Evolutionary conservation across 2,113 vertebrate genomes (phyloP).

Genomic region (Hyla sarda): DNA sequence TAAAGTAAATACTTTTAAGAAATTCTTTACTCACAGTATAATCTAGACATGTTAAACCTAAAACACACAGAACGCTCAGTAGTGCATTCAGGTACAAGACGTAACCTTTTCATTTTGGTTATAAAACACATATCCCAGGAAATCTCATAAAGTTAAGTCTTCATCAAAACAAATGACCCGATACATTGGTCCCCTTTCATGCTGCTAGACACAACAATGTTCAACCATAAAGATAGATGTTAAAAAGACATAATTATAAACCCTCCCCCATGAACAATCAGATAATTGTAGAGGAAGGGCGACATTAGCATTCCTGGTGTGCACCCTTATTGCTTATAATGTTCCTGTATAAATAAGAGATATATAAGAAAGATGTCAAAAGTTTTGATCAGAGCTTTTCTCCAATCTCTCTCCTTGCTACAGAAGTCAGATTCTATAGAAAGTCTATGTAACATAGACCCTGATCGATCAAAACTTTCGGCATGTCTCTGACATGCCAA

Average conservation of each 20-base stretch:
- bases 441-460: too few species aligned
- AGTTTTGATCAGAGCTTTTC: too few species aligned
- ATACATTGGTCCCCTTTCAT: not conserved
- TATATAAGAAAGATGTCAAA: too few species aligned
- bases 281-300: too few species aligned
- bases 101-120: slow-evolving; percentile 29
- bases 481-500: too few species aligned
- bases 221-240: not conserved
- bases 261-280: too few species aligned
- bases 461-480: too few species aligned
- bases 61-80: not conserved
- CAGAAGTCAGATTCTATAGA: too few species aligned
- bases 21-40: slow-evolving; percentile 22
- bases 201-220: not conserved
- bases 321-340: too few species aligned
- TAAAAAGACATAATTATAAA: not conserved
- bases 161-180: slow-evolving; percentile 14
- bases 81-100: slow-evolving; percentile 34
- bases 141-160: not conserved
- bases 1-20: not conserved
- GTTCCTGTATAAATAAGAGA: too few species aligned
- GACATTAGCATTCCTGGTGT: too few species aligned
- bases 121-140: not conserved
- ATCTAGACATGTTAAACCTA: slow-evolving; percentile 31
- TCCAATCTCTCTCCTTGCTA: too few species aligned